Base-by-base conservation (phyloP, 1,140 invertebrate species). In the Helicoverpa zea region DNA sequence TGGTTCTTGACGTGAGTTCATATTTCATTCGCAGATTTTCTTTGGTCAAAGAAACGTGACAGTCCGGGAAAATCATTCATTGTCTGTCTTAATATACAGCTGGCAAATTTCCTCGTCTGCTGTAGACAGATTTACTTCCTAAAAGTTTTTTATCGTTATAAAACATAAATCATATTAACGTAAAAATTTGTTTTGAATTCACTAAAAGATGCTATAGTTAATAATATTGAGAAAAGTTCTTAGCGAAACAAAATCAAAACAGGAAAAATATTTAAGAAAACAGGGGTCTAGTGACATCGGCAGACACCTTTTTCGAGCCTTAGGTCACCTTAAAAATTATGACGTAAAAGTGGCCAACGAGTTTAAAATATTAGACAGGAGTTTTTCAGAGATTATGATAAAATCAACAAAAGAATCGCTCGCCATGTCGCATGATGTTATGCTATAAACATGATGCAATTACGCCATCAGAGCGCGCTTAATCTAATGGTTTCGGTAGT, bases 401-500 rank as follows among this genome's bases (percentile, higher is more conserved):
- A 76, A 63, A 64, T 77, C 59, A 64, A 52, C 47, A 51, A 77
- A 52, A n/a, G 56, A 61, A 78, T 68, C 35, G 51, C 23, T 77
- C 18, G 47, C 47, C 35, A 16, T 52, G 35, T 29, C 30, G 43
- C 9, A 77, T 64, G 47, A 49, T 72, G 61, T 47, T 72, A 56
- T 79, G 61, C 43, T 61, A 80, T 70, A 83, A 80, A 79, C 75
- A 83, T 68, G 18, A 5, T 80, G 63, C 47, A 79, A 83, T 84
- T 81, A 86, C 83, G 83, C 59, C 87, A 88, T 82, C 75, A 79
- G 49, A 35, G 52, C 66, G 63, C 80, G 59, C 79, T 89, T 87
- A 83, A 70, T 85, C 86, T 94, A 94, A 93, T 92, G 90, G 87
- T 89, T 88, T 88, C 83, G 81, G 85, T 82, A 77, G 84, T 88